Base-by-base conservation (phyloP, 2,888 invertebrate species). In the Ophion slaviceki region DNA sequence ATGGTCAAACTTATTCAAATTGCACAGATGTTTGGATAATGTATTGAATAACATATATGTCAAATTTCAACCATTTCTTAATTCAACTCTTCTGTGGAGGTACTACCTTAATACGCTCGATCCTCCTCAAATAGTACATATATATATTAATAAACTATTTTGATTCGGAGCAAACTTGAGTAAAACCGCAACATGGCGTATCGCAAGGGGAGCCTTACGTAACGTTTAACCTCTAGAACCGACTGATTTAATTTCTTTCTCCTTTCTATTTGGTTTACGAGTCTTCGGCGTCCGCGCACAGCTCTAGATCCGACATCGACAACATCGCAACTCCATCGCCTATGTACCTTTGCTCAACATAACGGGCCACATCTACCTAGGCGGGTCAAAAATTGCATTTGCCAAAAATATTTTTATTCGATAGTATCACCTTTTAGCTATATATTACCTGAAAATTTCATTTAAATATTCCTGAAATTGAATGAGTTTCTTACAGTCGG, bases 181-280 rank as follows among this genome's bases (percentile, higher is more conserved):
- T 57, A n/a, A 53, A 45, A 57, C 57, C 2, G 5, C 77, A 59
- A 77, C 59, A 68, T 68, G 40, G 66, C 68, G 68, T 24, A 61
- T 40, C 59, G 57, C 7, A 24, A 20, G 67, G 40, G 32, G 61
- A 45, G 20, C 4, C 28, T 85, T 78, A 59, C 70, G 81, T 70
- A 85, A 82, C 24, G 62, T 66, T 66, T 75, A 79, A 79, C 79
- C 70, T 82, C 82, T 57, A 64, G 20, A 70, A 59, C 70, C 24
- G 45, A 64, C 62, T 32, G 59, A 78, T 78, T 81, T 59, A 81
- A 85, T 85, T 82, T 75, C 40, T 78, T 78, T 82, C 45, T 61
- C 82, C 79, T 71, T 76, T 82, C 76, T 66, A 64, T 71, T 17
- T 45, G 70, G 17, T 66, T 66, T 20, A n/a, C 78, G 64, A 79